Evolutionary conservation across 2,113 vertebrate species (phyloP), one percentile per base, ranked within the genome.

Genomic region (Tyrannus savana): DNA sequence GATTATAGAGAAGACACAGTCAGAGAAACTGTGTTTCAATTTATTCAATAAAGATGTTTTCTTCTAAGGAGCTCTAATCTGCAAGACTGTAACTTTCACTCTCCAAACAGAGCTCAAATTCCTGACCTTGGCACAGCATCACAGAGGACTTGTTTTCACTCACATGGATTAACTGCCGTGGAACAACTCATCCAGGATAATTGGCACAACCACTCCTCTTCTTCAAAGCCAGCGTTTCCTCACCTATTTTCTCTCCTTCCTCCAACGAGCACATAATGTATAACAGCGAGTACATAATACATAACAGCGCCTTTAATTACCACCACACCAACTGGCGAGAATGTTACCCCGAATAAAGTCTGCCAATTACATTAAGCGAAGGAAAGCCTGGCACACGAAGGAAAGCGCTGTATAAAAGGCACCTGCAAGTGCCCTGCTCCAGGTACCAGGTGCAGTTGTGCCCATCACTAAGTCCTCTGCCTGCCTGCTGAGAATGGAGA

Each of bases 81-180:
- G 4, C 68, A 84, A 92, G 76, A 89, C 23, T 80, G 71, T 72
- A 80, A 97, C 93, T 95, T 96, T 90, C 87, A 82, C 84, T 91
- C 50, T 85, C 77, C 63, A 86, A 94, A 76, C 1, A 14, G 19
- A 71, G 90, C 71, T 88, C 78, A 53, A 92, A 86, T 92, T 88
- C 85, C 90, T 83, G 94, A 94, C 92, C 90, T 93, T 96, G 92
- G 94, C 94, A 90, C 55, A 81, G 52, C 92, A 95, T 88, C 95
- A 94, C 63, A 94, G 85, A 88, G 64, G 67, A 85, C 90, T 66
- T 83, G 82, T 68, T 93, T 92, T 83, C 75, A 66, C 90, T 92
- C 90, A 35, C 62, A 74, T 2, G 21, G 90, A 95, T 92, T 96
- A 92, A 90, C 92, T 88, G 82, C 69, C 88, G 66, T 53, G 37